Evolutionary conservation across 1,140 invertebrate species (phyloP).

Genomic region (Cepaea nemoralis): DNA sequence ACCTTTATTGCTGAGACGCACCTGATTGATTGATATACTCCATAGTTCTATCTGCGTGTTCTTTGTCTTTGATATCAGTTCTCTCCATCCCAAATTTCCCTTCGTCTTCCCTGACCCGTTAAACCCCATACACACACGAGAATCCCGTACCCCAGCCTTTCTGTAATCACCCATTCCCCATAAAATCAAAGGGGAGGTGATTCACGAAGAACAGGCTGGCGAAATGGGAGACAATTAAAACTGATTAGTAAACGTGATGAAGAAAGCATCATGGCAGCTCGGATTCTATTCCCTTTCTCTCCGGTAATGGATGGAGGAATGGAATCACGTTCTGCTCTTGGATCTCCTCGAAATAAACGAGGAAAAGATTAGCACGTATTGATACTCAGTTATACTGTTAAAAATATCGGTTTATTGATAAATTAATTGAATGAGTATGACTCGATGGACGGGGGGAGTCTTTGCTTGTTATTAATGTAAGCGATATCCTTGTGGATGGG

Average conservation of each 20-base stretch:
- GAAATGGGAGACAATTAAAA: conserved; percentile 8
- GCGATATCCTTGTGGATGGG: too few species aligned
- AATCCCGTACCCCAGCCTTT: neutral
- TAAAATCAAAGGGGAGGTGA: neutral
- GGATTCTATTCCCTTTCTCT: neutral
- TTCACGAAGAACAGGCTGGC: neutral
- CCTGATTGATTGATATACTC: too few species aligned
- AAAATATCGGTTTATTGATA: too few species aligned
- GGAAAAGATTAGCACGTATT: too few species aligned
- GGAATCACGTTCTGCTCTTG: neutral
- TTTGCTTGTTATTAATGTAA: too few species aligned
- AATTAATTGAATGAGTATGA: too few species aligned
- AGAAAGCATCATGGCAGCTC: neutral
- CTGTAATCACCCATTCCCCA: neutral
- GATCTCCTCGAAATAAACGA: neutral
- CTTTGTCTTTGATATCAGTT: too few species aligned
- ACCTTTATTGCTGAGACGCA: too few species aligned
- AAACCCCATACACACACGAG: too few species aligned
- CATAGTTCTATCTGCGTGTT: too few species aligned
- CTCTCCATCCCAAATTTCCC: neutral
- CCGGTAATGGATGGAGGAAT: neutral
- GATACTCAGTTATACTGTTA: too few species aligned
- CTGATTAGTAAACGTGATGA: neutral
- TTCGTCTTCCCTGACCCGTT: neutral
- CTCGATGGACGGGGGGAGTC: too few species aligned